phyloP scores from a whole-genome alignment of 2,888 invertebrate species.

The Ariolimax columbianus region DNA sequence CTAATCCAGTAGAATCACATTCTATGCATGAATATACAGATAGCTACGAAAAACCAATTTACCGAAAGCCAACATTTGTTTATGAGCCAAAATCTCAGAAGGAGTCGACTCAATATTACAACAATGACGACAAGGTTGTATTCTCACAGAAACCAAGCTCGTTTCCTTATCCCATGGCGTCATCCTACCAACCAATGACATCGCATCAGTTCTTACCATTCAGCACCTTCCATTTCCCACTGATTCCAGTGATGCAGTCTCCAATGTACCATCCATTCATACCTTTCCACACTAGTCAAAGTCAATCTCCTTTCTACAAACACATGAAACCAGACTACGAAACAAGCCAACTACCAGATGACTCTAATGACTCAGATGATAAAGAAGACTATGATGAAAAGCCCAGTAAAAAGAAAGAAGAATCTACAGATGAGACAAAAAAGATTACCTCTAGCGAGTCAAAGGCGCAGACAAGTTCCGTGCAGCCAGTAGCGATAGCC shows the following conservation, averaged over 20 bases:
- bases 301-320: neutral
- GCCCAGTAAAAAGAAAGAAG: neutral
- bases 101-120: neutral
- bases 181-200: slow-evolving; percentile 1
- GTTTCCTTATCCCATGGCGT: neutral
- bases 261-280: slow-evolving; percentile 31
- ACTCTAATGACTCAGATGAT: neutral
- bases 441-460: neutral
- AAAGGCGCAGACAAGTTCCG: neutral
- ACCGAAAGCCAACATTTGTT: neutral
- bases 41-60: neutral
- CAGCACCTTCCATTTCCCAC: slow-evolving; percentile 14
- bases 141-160: neutral
- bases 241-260: slow-evolving; percentile 29
- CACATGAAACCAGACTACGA: neutral
- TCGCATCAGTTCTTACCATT: slow-evolving; percentile 3
- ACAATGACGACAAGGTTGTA: neutral
- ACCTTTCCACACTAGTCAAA: neutral
- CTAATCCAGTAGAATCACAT: neutral
- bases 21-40: neutral
- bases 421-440: neutral
- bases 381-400: neutral
- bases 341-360: neutral
- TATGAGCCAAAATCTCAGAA: neutral
- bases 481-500: too few species aligned